Evolutionary conservation across 2,113 vertebrate genomes (phyloP), one percentile per base, ranked within the genome.

Genomic region (Lepisosteus osseus): DNA sequence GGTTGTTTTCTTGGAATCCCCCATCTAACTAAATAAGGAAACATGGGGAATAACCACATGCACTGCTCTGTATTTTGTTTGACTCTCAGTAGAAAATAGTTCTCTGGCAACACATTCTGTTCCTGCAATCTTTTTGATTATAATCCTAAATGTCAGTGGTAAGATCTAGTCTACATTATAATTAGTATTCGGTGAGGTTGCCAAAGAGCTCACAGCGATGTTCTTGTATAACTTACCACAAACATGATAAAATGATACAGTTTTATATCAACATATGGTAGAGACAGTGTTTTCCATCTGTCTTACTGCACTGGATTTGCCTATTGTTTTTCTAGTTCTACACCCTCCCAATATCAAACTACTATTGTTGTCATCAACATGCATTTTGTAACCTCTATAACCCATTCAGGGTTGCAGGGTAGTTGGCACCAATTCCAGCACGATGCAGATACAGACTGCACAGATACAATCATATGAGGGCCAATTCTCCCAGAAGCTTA

Each of bases 171-270:
- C 68, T 70, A 41, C 62, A 69, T 73, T 72, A 72, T 74, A 79
- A 70, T 67, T 42, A 74, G 72, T 61, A 29, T 5, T 51, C 5
- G 9, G 9, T 51, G 9, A 29, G 9, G 1, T 76, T 78, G 82
- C 86, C 80, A 84, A 72, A 65, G 41, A 44, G 55, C 72, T 74
- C n/a, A 17, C 3, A 57, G 76, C 47, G 41, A 68, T 62, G 54
- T 69, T 45, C 69, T 41, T 88, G 79, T 85, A 85, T 76, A 85
- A 71, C 67, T 74, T 80, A 81, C 70, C 76, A 71, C 40, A 42
- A 77, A 71, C 40, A 42, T 77, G 80, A 86, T 81, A 82, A 43
- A 80, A 80, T 57, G 59, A 69, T 78, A 84, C 71, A 78, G 76
- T 79, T 42, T 65, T 14, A 29, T 65, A 82, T 85, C 83, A 83